Base-by-base conservation (phyloP, 2,113 vertebrate genomes). In the Eptesicus fuscus region DNA sequence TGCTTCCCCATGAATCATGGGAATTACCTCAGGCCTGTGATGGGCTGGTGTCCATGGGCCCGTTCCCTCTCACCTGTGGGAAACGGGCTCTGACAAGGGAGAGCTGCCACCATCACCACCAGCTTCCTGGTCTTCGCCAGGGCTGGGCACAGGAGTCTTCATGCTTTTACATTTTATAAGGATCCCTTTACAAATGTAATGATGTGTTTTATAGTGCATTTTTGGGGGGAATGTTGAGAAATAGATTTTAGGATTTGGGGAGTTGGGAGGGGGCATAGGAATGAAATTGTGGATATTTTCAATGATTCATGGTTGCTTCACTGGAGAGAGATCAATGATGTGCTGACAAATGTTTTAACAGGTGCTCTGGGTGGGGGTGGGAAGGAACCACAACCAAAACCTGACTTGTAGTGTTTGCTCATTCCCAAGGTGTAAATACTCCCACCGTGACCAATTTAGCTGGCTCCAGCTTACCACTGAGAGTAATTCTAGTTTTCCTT, bases 1-100 rank as follows among this genome's bases (percentile, higher is more conserved):
- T 32, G 56, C 94, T 97, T 94, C 67, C 53, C 63, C 35, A 5
- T 96, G 97, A 96, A 78, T 96, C 96, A 94, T 61, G 47, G 32
- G 53, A 70, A 32, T 82, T 42, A 70, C 89, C 23, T 8, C 37
- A 69, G 74, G 47, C 35, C 42, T 70, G 12, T 2, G 23, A 65
- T 20, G 63, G 77, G 73, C 47, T 65, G 69, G 10, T 6, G 80
- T 53, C 79, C 77, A 2, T 28, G 63, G 49, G 40, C 25, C 53
- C 7, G 2, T 69, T 79, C n/a, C 71, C 18, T 78, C 47, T 85
- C 40, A 61, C 67, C 77, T 70, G 84, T 90, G 95, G 67, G 84
- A 96, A 96, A 91, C 14, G 44, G 28, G 16, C 51, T 89, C 8
- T 74, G 56, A 53, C 44, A 82, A 69, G 7, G 22, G 35, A 93